Evolutionary conservation across 2,113 vertebrate genomes (phyloP), one percentile per base, ranked within the genome.

Genomic region (Coregonus clupeaformis): DNA sequence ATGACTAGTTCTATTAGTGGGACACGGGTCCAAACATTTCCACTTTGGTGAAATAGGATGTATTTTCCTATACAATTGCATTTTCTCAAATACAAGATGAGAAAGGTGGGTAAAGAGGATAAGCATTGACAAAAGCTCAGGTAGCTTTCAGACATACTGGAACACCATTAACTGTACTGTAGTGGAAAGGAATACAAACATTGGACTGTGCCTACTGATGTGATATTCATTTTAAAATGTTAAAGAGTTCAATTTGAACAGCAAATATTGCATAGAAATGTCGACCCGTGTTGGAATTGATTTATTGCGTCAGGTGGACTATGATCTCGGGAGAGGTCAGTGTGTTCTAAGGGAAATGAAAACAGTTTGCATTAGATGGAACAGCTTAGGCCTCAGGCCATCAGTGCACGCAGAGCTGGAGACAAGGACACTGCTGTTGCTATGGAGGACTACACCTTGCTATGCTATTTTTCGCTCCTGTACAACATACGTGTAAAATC

Each of bases 151-250:
- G 29, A 25, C 32, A 47, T 42, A 29, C 22, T 60, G 5, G 13
- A 68, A 32, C 52, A 69, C 42, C 36, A 18, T 24, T 63, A n/a
- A 6, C 9, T 47, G 45, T 30, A 12, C 60, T 49, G 42, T 63
- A 68, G 24, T 24, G 25, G 52, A 14, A 12, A 36, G 12, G 27
- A 64, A 65, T 24, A 13, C 4, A 60, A 64, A 36, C 22, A 22
- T 4, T 2, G 2, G 68, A 64, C 59, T 55, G 59, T 75, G 59
- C 27, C 25, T 22, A 87, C 79, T 69, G 49, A 71, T 63, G 55
- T 78, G 22, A 89, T 87, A 87, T 85, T 68, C 36, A 86, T 72
- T 84, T 87, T 85, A 83, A 91, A 91, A 92, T 91, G 88, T 90
- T 91, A 92, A 85, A 69, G 81, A 85, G 85, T 90, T 92, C 82